These are phyloP conservation scores for Augochlorella aurata DNA, from an alignment of 2,888 invertebrate species.

Conservation along the genomic window DNA sequence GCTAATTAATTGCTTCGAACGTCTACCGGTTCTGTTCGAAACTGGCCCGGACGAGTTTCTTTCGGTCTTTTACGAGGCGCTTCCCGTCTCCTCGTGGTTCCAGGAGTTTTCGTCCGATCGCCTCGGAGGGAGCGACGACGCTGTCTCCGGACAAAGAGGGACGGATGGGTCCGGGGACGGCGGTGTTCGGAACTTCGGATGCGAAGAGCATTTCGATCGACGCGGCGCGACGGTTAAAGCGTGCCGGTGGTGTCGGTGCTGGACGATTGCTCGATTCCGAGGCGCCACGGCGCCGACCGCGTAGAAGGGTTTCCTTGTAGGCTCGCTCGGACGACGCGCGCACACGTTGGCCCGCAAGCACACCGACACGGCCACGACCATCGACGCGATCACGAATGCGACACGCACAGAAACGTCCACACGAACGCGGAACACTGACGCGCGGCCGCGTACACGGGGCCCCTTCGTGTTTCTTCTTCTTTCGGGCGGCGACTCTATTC, in stretches of 20 bases:
- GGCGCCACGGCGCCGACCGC: conserved; percentile 82
- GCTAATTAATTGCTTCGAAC: conserved; percentile 52
- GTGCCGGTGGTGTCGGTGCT: conserved; percentile 25
- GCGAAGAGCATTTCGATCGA: conserved; percentile 22
- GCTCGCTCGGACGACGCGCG: conserved; percentile 63
- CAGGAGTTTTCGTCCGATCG: conserved; percentile 8
- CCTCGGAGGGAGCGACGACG: not conserved
- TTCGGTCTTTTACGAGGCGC: conserved; percentile 22
- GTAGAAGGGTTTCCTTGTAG: conserved; percentile 82
- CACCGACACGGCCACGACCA: conserved; percentile 1
- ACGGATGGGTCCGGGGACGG: conserved; percentile 3
- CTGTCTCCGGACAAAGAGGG: not conserved
- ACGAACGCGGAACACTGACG: not conserved
- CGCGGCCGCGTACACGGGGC: not conserved
- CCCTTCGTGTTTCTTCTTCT: not conserved
- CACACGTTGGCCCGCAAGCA: conserved; percentile 15
- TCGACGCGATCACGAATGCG: not conserved
- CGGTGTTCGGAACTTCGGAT: not conserved
- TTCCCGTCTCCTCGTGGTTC: conserved; percentile 11
- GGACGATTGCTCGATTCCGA: conserved; percentile 65
- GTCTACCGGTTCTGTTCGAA: conserved; percentile 31
- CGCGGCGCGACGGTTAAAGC: conserved; percentile 25
- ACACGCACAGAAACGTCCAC: not conserved
- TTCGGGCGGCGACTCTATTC: conserved; percentile 9
- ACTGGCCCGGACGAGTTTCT: conserved; percentile 36